Evolutionary conservation across 2,113 vertebrate species (phyloP), one percentile per base, ranked within the genome.

Genomic region (Bucco capensis): DNA sequence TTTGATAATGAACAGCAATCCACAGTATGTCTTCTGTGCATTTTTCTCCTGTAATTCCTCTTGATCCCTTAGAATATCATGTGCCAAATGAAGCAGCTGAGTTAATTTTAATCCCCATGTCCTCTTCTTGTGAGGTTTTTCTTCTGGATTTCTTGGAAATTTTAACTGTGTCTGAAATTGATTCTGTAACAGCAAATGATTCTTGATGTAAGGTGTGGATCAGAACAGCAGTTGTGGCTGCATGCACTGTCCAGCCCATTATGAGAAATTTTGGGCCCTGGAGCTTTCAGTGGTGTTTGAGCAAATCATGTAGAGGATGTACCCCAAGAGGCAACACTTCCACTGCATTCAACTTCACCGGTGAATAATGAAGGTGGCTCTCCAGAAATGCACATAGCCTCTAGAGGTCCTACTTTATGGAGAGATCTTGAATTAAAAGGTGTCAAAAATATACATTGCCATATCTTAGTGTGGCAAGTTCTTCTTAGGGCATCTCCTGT

Each of bases 301-400:
- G 65, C 33, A 94, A 67, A 83, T 92, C 80, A 15, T 40, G 75
- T 80, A 91, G 88, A 33, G 88, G 58, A 9, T 74, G 61, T 91
- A 95, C 83, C 88, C 92, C 76, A 88, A 88, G 70, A 93, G 90
- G 83, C 80, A 94, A 86, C 88, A 81, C 44, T 92, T 92, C 75
- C 21, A 27, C 82, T 93, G 89, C 74, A 62, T 94, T 94, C 77
- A 94, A 8, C 90, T 90, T 93, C 93, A 90, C 76, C 84, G 71
- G 73, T 64, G 42, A 22, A 88, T 94, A 80, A 92, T 72, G 76
- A 94, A 95, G 57, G 90, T 57, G 44, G 57, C 80, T 90, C 66
- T 92, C 66, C 42, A 78, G 80, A 28, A 75, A 87, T 18, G 8
- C 31, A 54, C 13, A 17, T 62, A 14, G 22, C 19, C 14, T 73